Percentiles rank a stretch among this genome's conserved stretches.
Evolutionary conservation across 2,888 invertebrate genomes (phyloP).

Genomic region (Tenthredo notha): DNA sequence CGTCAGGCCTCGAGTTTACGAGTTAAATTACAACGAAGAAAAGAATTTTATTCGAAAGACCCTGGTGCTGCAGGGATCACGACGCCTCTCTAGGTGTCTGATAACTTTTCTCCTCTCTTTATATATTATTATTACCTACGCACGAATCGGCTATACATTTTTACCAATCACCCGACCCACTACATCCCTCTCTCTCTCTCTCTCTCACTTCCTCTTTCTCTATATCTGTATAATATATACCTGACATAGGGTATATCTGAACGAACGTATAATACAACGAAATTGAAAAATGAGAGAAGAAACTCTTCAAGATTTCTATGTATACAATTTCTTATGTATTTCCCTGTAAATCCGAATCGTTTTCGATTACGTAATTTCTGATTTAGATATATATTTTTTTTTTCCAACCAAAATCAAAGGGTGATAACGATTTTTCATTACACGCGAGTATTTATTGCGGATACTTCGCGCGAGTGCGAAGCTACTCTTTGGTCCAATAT

Average conservation of each 20-base stretch:
- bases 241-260: too few relatives aligned
- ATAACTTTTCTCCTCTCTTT: conserved; percentile 31
- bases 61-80: background rate
- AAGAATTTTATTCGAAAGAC: conserved; percentile 33
- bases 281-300: too few relatives aligned
- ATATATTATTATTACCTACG: conserved; percentile 15
- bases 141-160: background rate
- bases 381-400: too few relatives aligned
- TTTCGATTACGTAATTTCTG: too few relatives aligned
- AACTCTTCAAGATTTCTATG: too few relatives aligned
- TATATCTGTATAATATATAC: background rate
- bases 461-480: background rate
- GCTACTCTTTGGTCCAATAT: background rate
- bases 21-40: conserved; percentile 45
- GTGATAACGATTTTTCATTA: too few relatives aligned
- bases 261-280: too few relatives aligned
- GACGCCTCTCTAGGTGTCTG: conserved; percentile 24
- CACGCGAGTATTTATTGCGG: too few relatives aligned
- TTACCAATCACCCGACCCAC: conserved; percentile 5
- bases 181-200: background rate
- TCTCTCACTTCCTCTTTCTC: background rate
- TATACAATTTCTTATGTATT: too few relatives aligned
- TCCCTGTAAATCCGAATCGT: too few relatives aligned
- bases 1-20: conserved; percentile 36
- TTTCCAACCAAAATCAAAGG: too few relatives aligned